Evolutionary conservation across 1,140 invertebrate species (phyloP), one percentile per base, ranked within the genome.

Genomic region (Lucilia sericata): DNA sequence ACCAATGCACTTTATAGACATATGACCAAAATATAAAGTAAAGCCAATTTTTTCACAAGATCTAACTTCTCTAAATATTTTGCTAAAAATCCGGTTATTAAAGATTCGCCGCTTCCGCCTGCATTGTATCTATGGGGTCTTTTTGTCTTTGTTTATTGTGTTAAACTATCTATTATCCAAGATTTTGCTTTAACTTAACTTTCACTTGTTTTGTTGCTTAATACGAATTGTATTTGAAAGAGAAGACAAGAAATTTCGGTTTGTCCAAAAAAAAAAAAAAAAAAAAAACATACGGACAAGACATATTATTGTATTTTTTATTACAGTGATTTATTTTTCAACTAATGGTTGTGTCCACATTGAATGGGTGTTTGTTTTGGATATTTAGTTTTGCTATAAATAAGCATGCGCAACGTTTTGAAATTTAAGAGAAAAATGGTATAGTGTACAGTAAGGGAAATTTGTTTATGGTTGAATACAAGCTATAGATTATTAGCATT

Each of bases 161-260:
- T 70, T 70, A n/a, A 51, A 30, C 25, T 30, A 21, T 80, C n/a
- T 80, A 19, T 80, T 49, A 42, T 78, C 42, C 76, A 80, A 51
- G 76, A 49, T 21, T 80, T 80, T 80, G 34, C 9, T 34, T 76
- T 78, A n/a, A 19, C 14, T 80, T 21, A 80, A 80, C 76, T 80
- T 80, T 80, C 76, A 80, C 76, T 80, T 80, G 76, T 51, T 80
- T 80, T 49, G 42, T 80, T 80, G 21, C 76, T 49, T 49, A 49
- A 80, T 10, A 51, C 65, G 65, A 70, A 21, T 70, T 70, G 19
- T 19, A 21, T 19, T 19, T 70, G 10, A 70, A 70, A 70, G 65
- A 70, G 19, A 8, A 70, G 55, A 70, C 65, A 21, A n/a, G 21
- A 21, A 70, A 55, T 17, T 55, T 55, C 25, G 25, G 12, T 55